These are phyloP conservation scores for Hydriomena furcata DNA, from an alignment of 2,888 invertebrate species.

Conservation along the genomic window DNA sequence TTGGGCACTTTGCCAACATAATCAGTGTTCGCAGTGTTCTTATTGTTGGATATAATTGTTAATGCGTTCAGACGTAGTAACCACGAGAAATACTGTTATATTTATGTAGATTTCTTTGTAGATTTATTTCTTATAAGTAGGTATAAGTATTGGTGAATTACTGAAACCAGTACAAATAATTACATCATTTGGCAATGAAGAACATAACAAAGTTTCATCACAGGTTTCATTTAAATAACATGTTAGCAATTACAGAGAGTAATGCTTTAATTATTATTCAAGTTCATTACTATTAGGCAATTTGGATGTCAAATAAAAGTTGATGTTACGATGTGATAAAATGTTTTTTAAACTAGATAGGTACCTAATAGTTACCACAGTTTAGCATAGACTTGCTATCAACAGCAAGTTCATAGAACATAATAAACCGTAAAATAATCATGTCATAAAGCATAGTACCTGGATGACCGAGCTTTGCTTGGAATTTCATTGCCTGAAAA, in stretches of 20 bases:
- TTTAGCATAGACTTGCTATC: too few species aligned
- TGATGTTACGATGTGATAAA: too few species aligned
- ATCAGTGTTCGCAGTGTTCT: slow-evolving; percentile 18
- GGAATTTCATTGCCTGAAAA: too few species aligned
- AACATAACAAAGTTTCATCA: slow-evolving; percentile 18
- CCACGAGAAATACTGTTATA: not conserved
- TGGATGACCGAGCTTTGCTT: too few species aligned
- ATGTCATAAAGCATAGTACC: too few species aligned
- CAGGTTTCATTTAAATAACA: slow-evolving; percentile 13
- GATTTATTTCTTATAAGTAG: too few species aligned
- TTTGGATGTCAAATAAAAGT: slow-evolving; percentile 3
- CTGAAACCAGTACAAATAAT: too few species aligned
- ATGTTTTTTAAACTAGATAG: too few species aligned
- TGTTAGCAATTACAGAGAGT: slow-evolving; percentile 12
- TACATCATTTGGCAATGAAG: not conserved
- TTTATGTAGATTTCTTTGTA: too few species aligned
- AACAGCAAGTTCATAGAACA: too few species aligned
- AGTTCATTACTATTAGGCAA: not conserved
- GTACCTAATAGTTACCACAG: too few species aligned
- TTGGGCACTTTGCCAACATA: slow-evolving; percentile 67
- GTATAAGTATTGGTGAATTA: not conserved
- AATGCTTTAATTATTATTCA: slow-evolving; percentile 16
- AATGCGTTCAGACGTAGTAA: slow-evolving; percentile 1
- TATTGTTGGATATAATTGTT: slow-evolving; percentile 23
- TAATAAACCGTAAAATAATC: too few species aligned